phyloP scores from a whole-genome alignment of 2,797 vertebrate genomes.

The Astyanax mexicanus region DNA sequence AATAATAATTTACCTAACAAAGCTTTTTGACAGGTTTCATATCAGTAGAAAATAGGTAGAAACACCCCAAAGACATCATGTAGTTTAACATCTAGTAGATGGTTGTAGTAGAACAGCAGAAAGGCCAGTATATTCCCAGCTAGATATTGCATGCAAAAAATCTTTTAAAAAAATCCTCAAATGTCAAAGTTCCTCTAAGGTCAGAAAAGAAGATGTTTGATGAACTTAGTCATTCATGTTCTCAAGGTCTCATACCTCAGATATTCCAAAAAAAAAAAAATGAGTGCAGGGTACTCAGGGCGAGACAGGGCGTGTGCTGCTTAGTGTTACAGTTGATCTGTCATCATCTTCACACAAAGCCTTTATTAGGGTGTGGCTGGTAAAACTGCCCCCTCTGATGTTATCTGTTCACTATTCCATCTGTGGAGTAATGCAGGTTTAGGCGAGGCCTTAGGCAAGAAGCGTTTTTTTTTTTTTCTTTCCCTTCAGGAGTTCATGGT shows the following conservation, averaged over 20 bases:
- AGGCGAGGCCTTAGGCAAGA: slow-evolving; percentile 46
- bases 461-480: slow-evolving; percentile 27
- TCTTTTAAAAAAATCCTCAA: no score
- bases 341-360: slow-evolving; percentile 28
- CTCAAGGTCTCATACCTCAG: not conserved
- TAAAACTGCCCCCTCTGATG: slow-evolving; percentile 41
- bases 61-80: not conserved
- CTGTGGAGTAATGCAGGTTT: slow-evolving; percentile 52
- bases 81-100: no score
- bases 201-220: no score
- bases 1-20: not conserved
- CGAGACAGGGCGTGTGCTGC: slow-evolving; percentile 16
- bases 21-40: not conserved
- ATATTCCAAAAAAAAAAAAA: not conserved
- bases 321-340: slow-evolving; percentile 20
- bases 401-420: slow-evolving; percentile 39
- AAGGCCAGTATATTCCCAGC: not conserved
- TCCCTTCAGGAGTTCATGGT: slow-evolving; percentile 41
- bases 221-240: not conserved
- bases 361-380: slow-evolving; percentile 66
- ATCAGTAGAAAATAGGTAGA: not conserved
- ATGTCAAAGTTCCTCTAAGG: not conserved
- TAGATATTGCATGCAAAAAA: not conserved
- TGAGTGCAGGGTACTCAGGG: slow-evolving; percentile 55
- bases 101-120: no score